Percentiles rank a stretch among this genome's conserved stretches.
Conservation (phyloP, 2,888 invertebrate species). For the Clistopyga incitator region DNA sequence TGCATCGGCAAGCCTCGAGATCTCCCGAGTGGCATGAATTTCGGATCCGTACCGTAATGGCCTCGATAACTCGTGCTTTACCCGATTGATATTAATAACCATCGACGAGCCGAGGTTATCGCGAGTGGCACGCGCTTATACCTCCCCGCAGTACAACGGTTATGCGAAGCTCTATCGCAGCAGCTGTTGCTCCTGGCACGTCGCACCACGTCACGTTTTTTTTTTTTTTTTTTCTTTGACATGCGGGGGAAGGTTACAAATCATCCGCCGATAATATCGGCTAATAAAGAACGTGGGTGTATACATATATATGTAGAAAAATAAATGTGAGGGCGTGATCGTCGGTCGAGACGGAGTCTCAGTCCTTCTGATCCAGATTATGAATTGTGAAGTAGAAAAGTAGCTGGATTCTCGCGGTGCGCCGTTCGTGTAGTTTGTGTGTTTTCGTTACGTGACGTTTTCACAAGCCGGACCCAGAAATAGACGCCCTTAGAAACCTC, state of each 20-base stretch:
- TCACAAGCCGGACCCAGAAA: conserved; percentile 50
- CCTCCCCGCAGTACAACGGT: background rate
- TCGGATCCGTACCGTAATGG: conserved; percentile 65
- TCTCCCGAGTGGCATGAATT: conserved; percentile 66
- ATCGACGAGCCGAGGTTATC: conserved; percentile 49
- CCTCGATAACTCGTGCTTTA: conserved; percentile 66
- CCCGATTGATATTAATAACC: conserved; percentile 67
- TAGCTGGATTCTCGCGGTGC: background rate
- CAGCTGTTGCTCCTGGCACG: conserved; percentile 54
- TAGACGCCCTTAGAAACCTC: conserved; percentile 59
- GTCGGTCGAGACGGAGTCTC: background rate
- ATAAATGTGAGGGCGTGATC: conserved; percentile 24
- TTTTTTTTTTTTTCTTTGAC: conserved; percentile 48
- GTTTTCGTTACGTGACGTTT: conserved; percentile 64
- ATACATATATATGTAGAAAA: background rate
- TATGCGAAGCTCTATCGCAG: conserved; percentile 29
- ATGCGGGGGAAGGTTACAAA: conserved; percentile 34
- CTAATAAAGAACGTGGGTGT: conserved; percentile 2
- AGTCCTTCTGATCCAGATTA: conserved; percentile 33
- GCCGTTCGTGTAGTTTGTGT: conserved; percentile 24
- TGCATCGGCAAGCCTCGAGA: conserved; percentile 52
- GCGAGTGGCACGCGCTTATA: conserved; percentile 20
- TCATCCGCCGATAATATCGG: conserved; percentile 53
- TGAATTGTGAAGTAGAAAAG: conserved; percentile 37
- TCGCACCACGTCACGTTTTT: conserved; percentile 17